Conservation (phyloP, 2,113 vertebrate genomes). For the Phainopepla nitens region DNA sequence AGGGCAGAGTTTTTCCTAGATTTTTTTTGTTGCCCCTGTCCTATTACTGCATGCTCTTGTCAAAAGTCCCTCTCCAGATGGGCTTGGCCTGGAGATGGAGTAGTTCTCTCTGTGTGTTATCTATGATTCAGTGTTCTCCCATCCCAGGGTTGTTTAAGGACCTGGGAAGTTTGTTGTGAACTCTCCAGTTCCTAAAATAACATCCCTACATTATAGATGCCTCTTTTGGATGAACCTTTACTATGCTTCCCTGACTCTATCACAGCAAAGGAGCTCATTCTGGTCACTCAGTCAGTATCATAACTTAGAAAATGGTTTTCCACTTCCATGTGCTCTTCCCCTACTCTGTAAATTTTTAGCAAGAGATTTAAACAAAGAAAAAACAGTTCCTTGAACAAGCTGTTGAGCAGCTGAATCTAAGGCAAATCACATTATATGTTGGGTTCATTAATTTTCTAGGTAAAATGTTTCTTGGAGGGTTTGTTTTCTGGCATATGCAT, state of each 20-base stretch:
- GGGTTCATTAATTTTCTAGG: conserved; percentile 20
- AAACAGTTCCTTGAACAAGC: background rate
- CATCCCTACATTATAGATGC: background rate
- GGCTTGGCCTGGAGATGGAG: background rate
- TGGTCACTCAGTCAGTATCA: background rate
- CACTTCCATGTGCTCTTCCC: background rate
- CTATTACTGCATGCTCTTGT: background rate
- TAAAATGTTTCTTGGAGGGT: conserved; percentile 9
- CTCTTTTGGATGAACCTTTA: background rate
- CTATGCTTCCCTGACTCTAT: background rate
- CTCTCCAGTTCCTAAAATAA: background rate
- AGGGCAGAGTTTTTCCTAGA: background rate
- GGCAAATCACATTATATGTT: background rate
- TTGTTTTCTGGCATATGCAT: background rate
- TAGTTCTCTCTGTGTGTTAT: background rate
- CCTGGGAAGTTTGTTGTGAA: background rate
- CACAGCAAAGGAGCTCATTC: background rate
- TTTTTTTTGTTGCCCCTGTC: background rate
- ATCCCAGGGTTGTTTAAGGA: background rate
- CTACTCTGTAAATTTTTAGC: background rate
- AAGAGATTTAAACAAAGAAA: background rate
- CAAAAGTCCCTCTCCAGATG: background rate
- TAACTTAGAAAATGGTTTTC: background rate
- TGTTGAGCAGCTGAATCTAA: background rate
- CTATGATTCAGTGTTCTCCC: background rate